Evolutionary conservation across 2,888 invertebrate species (phyloP).

Genomic region (Tetranychus truncatus): DNA sequence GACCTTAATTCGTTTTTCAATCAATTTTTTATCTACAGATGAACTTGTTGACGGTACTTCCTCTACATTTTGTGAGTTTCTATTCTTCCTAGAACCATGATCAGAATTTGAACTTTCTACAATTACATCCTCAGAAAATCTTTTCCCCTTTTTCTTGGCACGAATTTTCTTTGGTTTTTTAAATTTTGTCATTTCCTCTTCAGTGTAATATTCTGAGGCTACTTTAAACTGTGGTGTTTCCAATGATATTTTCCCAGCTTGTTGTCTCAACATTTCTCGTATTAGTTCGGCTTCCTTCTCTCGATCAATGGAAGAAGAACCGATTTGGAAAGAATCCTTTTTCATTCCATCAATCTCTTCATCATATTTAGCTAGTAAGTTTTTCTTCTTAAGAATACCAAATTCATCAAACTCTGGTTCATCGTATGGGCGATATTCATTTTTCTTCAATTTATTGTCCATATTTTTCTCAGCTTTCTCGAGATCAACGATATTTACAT

Average conservation of each 20-base stretch:
- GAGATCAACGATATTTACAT: conserved; percentile 69
- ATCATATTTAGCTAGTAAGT: conserved; percentile 75
- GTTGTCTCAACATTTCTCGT: neutral
- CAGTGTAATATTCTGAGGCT: conserved; percentile 72
- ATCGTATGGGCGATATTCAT: conserved; percentile 51
- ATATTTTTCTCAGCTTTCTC: conserved; percentile 68
- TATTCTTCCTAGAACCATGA: conserved; percentile 5
- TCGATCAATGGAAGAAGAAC: conserved; percentile 31
- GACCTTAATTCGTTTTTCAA: conserved; percentile 9
- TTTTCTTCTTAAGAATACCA: conserved; percentile 41
- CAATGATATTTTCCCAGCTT: conserved; percentile 32
- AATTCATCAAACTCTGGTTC: conserved; percentile 47
- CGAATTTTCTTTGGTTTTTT: conserved; percentile 22
- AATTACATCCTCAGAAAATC: neutral
- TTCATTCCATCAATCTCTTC: conserved; percentile 66
- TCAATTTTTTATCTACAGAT: neutral
- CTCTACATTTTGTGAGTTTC: neutral
- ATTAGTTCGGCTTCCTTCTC: conserved; percentile 6
- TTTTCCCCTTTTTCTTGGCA: conserved; percentile 2
- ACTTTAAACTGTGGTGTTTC: conserved; percentile 46
- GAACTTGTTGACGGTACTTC: neutral
- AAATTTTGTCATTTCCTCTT: conserved; percentile 48
- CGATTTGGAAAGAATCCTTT: conserved; percentile 52
- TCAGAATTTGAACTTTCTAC: neutral
- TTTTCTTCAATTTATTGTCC: conserved; percentile 61